phyloP scores from a whole-genome alignment of 2,113 vertebrate genomes.

The Dasyurus viverrinus region DNA sequence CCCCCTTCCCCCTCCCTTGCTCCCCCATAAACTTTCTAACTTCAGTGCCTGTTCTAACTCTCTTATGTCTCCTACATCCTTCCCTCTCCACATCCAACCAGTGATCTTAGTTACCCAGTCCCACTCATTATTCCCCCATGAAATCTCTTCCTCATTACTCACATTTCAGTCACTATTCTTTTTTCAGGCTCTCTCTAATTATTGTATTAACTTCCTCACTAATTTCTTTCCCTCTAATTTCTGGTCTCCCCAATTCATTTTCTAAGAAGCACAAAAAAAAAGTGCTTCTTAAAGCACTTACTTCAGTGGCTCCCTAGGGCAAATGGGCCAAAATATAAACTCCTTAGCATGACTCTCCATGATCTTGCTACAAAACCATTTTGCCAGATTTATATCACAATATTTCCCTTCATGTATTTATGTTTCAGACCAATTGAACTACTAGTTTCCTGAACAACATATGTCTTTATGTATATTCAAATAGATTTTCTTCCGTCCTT shows the following conservation, averaged over 20 bases:
- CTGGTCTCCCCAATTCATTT: not conserved
- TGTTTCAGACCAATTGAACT: not conserved
- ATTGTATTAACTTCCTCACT: not conserved
- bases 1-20: too few relatives aligned
- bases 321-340: not conserved
- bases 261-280: too few relatives aligned
- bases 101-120: not conserved
- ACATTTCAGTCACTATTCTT: not conserved
- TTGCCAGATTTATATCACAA: not conserved
- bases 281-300: too few relatives aligned
- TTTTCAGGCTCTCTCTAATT: not conserved
- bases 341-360: not conserved
- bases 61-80: not conserved
- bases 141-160: not conserved
- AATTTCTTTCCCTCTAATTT: not conserved
- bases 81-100: not conserved
- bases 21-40: not conserved
- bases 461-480: not conserved
- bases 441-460: not conserved
- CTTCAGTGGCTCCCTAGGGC: too few relatives aligned
- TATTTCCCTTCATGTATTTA: not conserved
- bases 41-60: not conserved
- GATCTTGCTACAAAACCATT: not conserved
- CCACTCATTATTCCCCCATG: not conserved
- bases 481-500: not conserved